phyloP scores from a whole-genome alignment of 2,888 invertebrate species.

The Parelbella ahira region DNA sequence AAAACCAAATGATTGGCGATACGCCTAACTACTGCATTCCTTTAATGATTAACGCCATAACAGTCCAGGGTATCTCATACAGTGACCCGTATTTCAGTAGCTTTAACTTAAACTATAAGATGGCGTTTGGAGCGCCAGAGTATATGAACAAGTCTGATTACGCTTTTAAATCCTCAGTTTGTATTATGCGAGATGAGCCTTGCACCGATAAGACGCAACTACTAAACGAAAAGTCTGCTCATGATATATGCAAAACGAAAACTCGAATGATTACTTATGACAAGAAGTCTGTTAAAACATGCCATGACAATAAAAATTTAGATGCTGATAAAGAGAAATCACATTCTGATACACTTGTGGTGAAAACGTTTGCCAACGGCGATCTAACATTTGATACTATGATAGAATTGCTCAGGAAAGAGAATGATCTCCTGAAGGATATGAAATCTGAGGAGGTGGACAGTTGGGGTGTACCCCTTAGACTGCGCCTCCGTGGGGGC shows the following conservation, averaged over 20 bases:
- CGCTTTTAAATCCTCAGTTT: constrained; percentile 82
- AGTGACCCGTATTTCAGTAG: constrained; percentile 82
- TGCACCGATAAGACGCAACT: constrained; percentile 63
- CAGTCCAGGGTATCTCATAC: constrained; percentile 82
- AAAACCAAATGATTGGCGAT: constrained; percentile 81
- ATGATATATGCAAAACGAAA: constrained; percentile 64
- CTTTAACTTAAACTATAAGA: constrained; percentile 81
- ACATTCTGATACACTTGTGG: constrained; percentile 42
- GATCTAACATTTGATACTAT: constrained; percentile 74
- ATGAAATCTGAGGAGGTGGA: constrained; percentile 47
- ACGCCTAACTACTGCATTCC: constrained; percentile 81
- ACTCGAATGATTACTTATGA: constrained; percentile 65
- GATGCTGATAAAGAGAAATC: constrained; percentile 46
- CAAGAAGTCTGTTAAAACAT: constrained; percentile 56
- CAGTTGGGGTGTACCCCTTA: constrained; percentile 82
- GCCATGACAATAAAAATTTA: constrained; percentile 75
- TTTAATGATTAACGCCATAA: constrained; percentile 81
- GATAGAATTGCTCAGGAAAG: constrained; percentile 61
- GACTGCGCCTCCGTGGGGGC: constrained; percentile 86
- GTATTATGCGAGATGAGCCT: constrained; percentile 78
- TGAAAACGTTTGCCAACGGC: constrained; percentile 68
- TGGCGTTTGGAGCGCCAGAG: constrained; percentile 77
- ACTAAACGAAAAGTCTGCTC: constrained; percentile 68
- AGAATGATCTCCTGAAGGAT: constrained; percentile 50
- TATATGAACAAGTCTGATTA: constrained; percentile 82